These are phyloP conservation scores for Pachycephus smyrnensis DNA, from an alignment of 2,888 invertebrate genomes.

Conservation along the genomic window DNA sequence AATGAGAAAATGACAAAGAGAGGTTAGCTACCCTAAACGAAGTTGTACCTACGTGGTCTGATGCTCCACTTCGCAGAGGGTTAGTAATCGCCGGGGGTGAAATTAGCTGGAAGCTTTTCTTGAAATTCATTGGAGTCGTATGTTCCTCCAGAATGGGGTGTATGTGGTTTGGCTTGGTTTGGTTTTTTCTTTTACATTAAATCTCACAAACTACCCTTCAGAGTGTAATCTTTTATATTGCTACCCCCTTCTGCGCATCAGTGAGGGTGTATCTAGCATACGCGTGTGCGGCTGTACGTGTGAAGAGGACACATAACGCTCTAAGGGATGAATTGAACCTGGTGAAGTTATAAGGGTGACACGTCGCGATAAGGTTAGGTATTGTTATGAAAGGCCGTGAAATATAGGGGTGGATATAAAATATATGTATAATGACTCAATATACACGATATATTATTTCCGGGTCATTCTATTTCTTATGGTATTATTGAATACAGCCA, in stretches of 20 bases:
- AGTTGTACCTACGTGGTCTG: background rate
- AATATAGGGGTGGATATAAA: background rate
- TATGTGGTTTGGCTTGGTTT: background rate
- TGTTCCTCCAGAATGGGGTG: background rate
- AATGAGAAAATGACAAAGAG: conserved; percentile 20
- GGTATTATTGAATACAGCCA: background rate
- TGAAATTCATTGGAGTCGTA: background rate
- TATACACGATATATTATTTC: background rate
- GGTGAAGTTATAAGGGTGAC: background rate
- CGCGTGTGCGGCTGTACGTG: background rate
- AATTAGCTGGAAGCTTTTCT: background rate
- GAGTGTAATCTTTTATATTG: background rate
- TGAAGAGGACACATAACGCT: background rate
- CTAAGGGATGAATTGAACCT: background rate
- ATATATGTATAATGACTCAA: background rate
- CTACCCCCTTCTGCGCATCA: background rate
- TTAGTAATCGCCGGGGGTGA: conserved; percentile 8
- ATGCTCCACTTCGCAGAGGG: conserved; percentile 2
- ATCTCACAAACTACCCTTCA: background rate
- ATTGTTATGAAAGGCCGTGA: background rate
- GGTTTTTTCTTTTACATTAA: background rate
- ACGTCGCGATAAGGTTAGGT: background rate
- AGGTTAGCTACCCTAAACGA: background rate
- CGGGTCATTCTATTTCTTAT: background rate
- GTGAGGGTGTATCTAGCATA: background rate